phyloP scores from a whole-genome alignment of 1,140 invertebrate genomes.

The Propsilocerus akamusi region DNA sequence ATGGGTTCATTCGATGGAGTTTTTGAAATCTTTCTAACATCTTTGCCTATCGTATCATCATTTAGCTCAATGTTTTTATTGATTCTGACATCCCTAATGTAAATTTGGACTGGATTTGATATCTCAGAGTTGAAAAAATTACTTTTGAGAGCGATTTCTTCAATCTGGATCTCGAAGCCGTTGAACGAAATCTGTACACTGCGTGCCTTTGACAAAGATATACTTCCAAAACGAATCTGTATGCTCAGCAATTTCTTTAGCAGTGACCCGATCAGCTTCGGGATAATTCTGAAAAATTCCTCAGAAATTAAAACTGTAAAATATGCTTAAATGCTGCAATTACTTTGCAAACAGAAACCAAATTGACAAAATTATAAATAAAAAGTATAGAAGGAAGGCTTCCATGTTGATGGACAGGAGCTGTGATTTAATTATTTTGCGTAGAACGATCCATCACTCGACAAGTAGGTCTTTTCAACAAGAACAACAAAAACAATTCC shows the following conservation, averaged over 20 bases:
- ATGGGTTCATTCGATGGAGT: constrained; percentile 44
- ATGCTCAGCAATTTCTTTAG: constrained; percentile 41
- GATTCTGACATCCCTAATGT: constrained; percentile 65
- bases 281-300: constrained; percentile 39
- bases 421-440: too few relatives aligned
- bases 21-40: constrained; percentile 13
- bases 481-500: too few relatives aligned
- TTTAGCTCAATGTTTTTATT: constrained; percentile 52
- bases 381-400: not conserved
- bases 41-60: constrained; percentile 18
- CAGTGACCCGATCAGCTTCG: constrained; percentile 40
- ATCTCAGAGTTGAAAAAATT: constrained; percentile 80
- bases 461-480: too few relatives aligned
- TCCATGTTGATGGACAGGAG: not conserved
- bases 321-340: not conserved
- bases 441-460: too few relatives aligned
- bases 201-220: constrained; percentile 41
- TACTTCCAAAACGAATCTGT: constrained; percentile 40
- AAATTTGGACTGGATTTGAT: constrained; percentile 68
- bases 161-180: constrained; percentile 58
- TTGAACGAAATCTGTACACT: constrained; percentile 44
- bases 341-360: not conserved
- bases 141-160: constrained; percentile 69
- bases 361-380: not conserved
- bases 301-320: constrained; percentile 14